Conservation (phyloP, 2,888 invertebrate genomes). For the Poecilus cupreus region DNA sequence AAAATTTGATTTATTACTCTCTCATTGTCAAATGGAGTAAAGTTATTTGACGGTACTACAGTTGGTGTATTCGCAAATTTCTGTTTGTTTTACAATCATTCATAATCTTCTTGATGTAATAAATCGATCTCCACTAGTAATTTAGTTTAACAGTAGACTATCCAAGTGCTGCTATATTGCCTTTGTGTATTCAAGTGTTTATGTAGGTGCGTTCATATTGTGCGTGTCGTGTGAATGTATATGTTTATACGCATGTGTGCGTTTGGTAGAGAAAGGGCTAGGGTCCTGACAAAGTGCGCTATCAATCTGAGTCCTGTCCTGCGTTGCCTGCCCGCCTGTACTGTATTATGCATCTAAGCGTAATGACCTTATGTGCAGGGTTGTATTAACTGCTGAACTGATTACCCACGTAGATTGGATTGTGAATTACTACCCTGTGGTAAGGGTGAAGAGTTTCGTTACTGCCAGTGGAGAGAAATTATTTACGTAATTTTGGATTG, state of each 20-base stretch:
- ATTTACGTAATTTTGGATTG: too few relatives aligned
- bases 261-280: conserved; percentile 6
- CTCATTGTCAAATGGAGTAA: too few relatives aligned
- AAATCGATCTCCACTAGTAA: too few relatives aligned
- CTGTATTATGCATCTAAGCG: conserved; percentile 35
- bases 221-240: background rate
- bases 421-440: background rate
- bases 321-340: background rate
- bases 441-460: background rate
- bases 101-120: too few relatives aligned
- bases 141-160: too few relatives aligned
- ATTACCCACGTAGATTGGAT: conserved; percentile 17
- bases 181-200: background rate
- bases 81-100: too few relatives aligned
- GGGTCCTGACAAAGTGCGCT: conserved; percentile 34
- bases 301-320: conserved; percentile 43
- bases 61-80: too few relatives aligned
- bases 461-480: too few relatives aligned
- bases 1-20: too few relatives aligned
- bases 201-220: background rate
- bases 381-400: conserved; percentile 29
- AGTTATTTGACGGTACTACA: too few relatives aligned
- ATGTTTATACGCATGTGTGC: background rate
- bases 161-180: background rate
- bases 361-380: conserved; percentile 46